Evolutionary conservation across 2,113 vertebrate genomes (phyloP), one percentile per base, ranked within the genome.

Genomic region (Muntiacus muntjak): DNA sequence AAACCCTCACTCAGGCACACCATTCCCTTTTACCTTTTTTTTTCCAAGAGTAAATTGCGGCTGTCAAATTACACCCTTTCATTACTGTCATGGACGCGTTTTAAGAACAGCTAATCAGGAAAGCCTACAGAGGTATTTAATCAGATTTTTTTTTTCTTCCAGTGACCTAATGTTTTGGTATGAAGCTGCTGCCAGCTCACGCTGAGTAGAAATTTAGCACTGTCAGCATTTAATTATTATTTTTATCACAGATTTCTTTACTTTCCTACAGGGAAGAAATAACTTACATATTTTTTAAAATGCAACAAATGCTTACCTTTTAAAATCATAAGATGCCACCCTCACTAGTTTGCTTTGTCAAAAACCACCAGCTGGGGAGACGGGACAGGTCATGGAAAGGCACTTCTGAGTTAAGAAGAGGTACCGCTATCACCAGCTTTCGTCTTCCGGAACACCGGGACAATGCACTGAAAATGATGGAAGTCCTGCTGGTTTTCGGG

Each of bases 201-300:
- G 36, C 99, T 99, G 98, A 54, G 99, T 97, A 87, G 98, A 99
- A 99, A 99, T 98, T 98, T 97, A 99, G 98, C 98, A 98, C 95
- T 98, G 98, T 99, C 99, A 98, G 98, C 98, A 98, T 99, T 99
- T 99, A 99, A 99, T 99, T 99, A 99, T 98, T 99, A 99, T 99
- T 99, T 99, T 99, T 99, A 98, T 98, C 97, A 82, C 45, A 62
- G 97, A 98, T 98, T 99, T 99, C 98, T 98, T 98, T 99, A 98
- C 98, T 97, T 99, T 99, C 98, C 98, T 97, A 98, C 97, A 67
- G 98, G 36, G 98, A 98, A 98, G 98, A 98, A 98, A 99, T 50
- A 98, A 97, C 97, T 98, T 96, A 94, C 55, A 92, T 94, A 19
- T 92, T 96, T 97, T 82, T 64, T 7, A 81, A 23, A 96, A 85